Evolutionary conservation across 2,113 vertebrate species (phyloP), one percentile per base, ranked within the genome.

Genomic region (Gorsachius goisagi): DNA sequence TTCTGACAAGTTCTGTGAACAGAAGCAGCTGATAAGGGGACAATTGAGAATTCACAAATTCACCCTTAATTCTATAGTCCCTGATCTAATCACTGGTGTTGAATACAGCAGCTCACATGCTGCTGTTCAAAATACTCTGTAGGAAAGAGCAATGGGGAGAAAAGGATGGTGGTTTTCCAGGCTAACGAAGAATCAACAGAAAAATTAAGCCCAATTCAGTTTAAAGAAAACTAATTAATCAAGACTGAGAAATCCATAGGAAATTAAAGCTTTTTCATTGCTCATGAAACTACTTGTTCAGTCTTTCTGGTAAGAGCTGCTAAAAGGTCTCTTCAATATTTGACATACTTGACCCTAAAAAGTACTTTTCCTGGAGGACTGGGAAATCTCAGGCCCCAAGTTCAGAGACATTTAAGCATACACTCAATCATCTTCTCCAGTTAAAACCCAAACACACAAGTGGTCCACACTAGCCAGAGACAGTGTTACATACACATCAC

Each of bases 151-250:
- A 92, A 74, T 3, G 2, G 30, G 41, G 30, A 94, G 66, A 86
- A 93, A 83, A 85, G 33, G 28, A 85, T 9, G 11, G 37, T 45
- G 47, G 63, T 74, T 95, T 92, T 80, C 71, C 83, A 83, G 26
- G 18, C 55, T 95, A 92, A 88, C 30, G 17, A 90, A 88, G 68
- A 88, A 93, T 28, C 82, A 90, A 88, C 72, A 85, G 58, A 79
- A 96, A 90, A 93, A 79, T 64, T 66, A 89, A 81, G 56, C 52
- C 67, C 10, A 82, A 92, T 78, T 96, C 68, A 32, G 72, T 69
- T 95, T 85, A 86, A 77, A 86, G 67, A 85, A 80, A 88, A 35
- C 23, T 86, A 92, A 87, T 92, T 91, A 89, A 92, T 52, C 60
- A 89, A 87, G 60, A 75, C 6, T 1, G 55, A 79, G 49, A 89